Evolutionary conservation across 2,888 invertebrate species (phyloP).

Genomic region (Pimpla rufipes): DNA sequence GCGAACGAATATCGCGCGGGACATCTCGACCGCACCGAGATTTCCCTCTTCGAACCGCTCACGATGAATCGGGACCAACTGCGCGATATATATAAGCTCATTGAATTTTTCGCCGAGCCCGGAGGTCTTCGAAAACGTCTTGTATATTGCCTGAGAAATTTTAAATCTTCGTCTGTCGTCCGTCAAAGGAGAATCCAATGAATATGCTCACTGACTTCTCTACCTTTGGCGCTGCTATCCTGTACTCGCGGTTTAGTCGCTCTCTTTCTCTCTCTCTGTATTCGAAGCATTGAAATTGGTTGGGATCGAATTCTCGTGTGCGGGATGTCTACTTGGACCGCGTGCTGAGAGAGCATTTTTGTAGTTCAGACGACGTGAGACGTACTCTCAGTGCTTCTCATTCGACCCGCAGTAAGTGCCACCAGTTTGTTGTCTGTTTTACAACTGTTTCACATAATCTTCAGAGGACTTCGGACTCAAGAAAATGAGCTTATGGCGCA

Average conservation of each 20-base stretch:
- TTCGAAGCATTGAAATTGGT: slow-evolving; percentile 56
- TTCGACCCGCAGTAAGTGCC: background rate
- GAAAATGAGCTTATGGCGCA: slow-evolving; percentile 47
- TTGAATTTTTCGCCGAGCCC: slow-evolving; percentile 40
- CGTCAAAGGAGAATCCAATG: slow-evolving; percentile 73
- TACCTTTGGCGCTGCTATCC: slow-evolving; percentile 1
- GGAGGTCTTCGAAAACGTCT: slow-evolving; percentile 45
- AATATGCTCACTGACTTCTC: slow-evolving; percentile 32
- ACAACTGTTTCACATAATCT: background rate
- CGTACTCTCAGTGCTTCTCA: background rate
- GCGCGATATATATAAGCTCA: slow-evolving; percentile 21
- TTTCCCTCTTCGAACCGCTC: slow-evolving; percentile 21
- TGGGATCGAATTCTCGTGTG: slow-evolving; percentile 52
- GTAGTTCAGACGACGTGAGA: slow-evolving; percentile 7
- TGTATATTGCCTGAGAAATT: slow-evolving; percentile 76
- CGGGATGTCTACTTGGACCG: slow-evolving; percentile 27
- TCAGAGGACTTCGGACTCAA: background rate
- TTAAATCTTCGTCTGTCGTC: slow-evolving; percentile 72
- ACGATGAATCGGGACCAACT: slow-evolving; percentile 17
- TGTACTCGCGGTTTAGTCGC: slow-evolving; percentile 13
- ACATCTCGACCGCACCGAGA: slow-evolving; percentile 19
- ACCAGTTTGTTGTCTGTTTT: background rate
- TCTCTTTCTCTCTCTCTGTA: background rate
- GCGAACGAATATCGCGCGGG: background rate
- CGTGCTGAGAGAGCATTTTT: slow-evolving; percentile 15